Evolutionary conservation across 2,888 invertebrate genomes (phyloP).

Genomic region (Heliconius hortense): DNA sequence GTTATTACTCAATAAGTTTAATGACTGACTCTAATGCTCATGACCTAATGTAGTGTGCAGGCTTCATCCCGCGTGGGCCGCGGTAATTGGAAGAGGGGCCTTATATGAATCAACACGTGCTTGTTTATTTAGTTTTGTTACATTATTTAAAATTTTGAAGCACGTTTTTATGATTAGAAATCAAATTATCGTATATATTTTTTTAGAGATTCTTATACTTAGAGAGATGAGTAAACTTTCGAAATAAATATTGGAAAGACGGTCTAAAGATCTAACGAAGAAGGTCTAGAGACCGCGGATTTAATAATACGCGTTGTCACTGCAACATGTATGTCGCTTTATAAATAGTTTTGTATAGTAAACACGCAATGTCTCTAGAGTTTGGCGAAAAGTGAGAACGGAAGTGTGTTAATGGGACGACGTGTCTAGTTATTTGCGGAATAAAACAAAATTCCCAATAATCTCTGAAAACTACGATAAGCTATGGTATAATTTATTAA

Average conservation of each 20-base stretch:
- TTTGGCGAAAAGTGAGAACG: too few relatives aligned
- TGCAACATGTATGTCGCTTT: too few relatives aligned
- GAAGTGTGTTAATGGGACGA: too few relatives aligned
- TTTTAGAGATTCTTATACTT: neutral
- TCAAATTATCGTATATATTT: neutral
- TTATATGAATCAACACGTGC: neutral
- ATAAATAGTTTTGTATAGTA: too few relatives aligned
- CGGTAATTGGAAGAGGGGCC: slow-evolving; percentile 10
- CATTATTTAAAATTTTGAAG: neutral
- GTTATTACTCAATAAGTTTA: slow-evolving; percentile 7
- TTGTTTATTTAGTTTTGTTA: neutral
- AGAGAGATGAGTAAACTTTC: neutral
- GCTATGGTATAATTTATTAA: neutral
- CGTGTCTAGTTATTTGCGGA: too few relatives aligned
- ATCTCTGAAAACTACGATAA: neutral
- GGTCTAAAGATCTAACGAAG: neutral
- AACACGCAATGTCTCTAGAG: too few relatives aligned
- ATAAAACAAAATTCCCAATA: too few relatives aligned
- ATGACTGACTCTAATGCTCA: slow-evolving; percentile 6
- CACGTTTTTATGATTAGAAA: neutral
- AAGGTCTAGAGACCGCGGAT: too few relatives aligned
- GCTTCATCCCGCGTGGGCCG: slow-evolving; percentile 14
- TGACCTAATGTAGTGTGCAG: slow-evolving; percentile 12
- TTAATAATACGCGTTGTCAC: too few relatives aligned
- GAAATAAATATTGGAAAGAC: neutral